A percentile compares a stretch with the other conserved stretches of the same genome.
Conservation (phyloP, 2,888 invertebrate genomes). For the Nebria brevicollis region DNA sequence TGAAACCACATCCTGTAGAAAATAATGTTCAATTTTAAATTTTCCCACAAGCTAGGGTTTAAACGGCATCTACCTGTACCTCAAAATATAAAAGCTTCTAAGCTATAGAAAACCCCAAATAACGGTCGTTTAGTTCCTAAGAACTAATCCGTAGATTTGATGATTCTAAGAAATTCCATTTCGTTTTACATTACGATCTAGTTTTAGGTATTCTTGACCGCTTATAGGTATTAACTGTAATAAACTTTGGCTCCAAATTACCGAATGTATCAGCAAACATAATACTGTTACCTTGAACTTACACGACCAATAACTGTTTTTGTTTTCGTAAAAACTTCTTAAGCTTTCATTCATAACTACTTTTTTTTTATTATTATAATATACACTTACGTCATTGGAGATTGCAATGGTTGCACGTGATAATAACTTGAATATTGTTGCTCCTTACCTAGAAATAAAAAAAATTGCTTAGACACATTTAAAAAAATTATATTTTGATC, state of each 20-base stretch:
- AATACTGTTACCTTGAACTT: slow-evolving; percentile 22
- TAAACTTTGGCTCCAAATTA: neutral
- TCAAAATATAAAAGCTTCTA: neutral
- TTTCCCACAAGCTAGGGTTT: slow-evolving; percentile 2
- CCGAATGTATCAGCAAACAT: too few species aligned
- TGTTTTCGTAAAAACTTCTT: neutral
- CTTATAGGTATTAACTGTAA: slow-evolving; percentile 6
- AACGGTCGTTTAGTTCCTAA: neutral
- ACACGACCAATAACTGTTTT: slow-evolving; percentile 17
- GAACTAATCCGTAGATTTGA: neutral
- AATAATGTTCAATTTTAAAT: neutral
- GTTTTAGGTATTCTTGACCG: slow-evolving; percentile 2
- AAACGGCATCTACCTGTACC: neutral
- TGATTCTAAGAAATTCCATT: neutral
- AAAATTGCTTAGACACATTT: neutral
- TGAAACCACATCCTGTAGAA: neutral
- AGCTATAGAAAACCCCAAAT: neutral
- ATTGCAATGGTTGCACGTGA: neutral
- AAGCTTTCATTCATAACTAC: neutral
- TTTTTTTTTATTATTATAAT: neutral
- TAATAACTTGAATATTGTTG: slow-evolving; percentile 2
- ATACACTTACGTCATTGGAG: slow-evolving; percentile 10
- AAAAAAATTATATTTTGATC: too few species aligned
- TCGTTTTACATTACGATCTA: neutral
- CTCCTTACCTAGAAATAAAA: slow-evolving; percentile 2